phyloP scores from a whole-genome alignment of 2,888 invertebrate genomes.

The Polylopha cassiicola region DNA sequence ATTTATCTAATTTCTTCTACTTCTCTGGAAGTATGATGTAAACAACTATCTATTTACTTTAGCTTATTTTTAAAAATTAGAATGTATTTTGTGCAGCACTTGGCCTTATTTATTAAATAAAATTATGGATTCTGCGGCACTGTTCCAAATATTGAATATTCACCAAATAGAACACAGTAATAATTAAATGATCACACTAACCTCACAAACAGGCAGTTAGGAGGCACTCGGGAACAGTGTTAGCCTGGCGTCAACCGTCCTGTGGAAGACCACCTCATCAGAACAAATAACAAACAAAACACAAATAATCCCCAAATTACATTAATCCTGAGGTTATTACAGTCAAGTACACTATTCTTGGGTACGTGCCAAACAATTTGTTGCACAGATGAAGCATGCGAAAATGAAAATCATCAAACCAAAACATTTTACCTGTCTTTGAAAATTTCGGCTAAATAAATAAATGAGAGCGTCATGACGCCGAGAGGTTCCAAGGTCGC shows the following conservation, averaged over 20 bases:
- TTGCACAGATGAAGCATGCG: slow-evolving; percentile 56
- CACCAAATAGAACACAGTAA: slow-evolving; percentile 25
- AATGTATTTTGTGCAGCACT: too few relatives aligned
- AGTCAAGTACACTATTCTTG: slow-evolving; percentile 70
- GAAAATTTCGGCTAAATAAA: slow-evolving; percentile 24
- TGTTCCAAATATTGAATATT: slow-evolving; percentile 20
- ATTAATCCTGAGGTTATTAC: slow-evolving; percentile 46
- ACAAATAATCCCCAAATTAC: slow-evolving; percentile 40
- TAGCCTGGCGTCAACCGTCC: slow-evolving; percentile 68
- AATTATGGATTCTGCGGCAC: slow-evolving; percentile 25
- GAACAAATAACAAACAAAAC: slow-evolving; percentile 39
- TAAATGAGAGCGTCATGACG: slow-evolving; percentile 44
- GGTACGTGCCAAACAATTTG: slow-evolving; percentile 57
- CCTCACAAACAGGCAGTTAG: slow-evolving; percentile 75
- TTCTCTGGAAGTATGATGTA: too few relatives aligned
- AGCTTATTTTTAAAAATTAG: too few relatives aligned
- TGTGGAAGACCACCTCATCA: slow-evolving; percentile 66
- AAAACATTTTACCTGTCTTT: slow-evolving; percentile 34
- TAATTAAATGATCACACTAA: slow-evolving; percentile 47
- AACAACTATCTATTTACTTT: too few relatives aligned
- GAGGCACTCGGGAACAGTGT: slow-evolving; percentile 66
- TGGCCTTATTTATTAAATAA: too few relatives aligned
- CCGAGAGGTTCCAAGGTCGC: slow-evolving; percentile 34
- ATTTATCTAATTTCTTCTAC: too few relatives aligned
- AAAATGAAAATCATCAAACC: slow-evolving; percentile 60